A percentile compares a stretch with the other conserved stretches of the same genome.
Evolutionary conservation across 2,888 invertebrate species (phyloP).

Genomic region (Rambutsinella grinnellia): DNA sequence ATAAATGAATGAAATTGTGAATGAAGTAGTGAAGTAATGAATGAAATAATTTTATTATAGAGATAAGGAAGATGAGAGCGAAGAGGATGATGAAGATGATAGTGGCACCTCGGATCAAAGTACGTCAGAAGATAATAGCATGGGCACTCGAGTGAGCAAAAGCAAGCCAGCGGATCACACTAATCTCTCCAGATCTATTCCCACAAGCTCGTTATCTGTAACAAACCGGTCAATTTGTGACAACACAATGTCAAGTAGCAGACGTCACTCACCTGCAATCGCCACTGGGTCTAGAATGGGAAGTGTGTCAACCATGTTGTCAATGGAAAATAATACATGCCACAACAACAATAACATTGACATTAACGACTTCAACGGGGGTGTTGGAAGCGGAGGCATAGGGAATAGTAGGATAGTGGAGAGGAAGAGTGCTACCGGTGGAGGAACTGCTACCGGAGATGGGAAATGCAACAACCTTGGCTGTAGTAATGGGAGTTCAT

Average conservation of each 20-base stretch:
- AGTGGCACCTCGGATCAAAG: slow-evolving; percentile 39
- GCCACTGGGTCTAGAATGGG: slow-evolving; percentile 15
- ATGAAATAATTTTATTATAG: slow-evolving; percentile 10
- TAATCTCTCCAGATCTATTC: background rate
- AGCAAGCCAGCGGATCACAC: slow-evolving; percentile 1
- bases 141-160: slow-evolving; percentile 1
- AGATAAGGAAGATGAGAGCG: slow-evolving; percentile 47
- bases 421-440: background rate
- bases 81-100: slow-evolving; percentile 31
- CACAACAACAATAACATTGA: slow-evolving; percentile 39
- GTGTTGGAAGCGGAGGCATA: background rate
- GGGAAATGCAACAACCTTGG: background rate
- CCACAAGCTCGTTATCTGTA: slow-evolving; percentile 14
- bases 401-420: background rate
- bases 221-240: background rate
- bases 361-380: slow-evolving; percentile 39
- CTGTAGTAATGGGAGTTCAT: background rate
- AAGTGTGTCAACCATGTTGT: slow-evolving; percentile 11
- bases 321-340: slow-evolving; percentile 27
- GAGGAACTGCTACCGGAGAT: background rate
- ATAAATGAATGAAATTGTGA: too few species aligned
- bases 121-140: slow-evolving; percentile 15
- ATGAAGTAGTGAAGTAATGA: too few species aligned
- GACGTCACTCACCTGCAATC: slow-evolving; percentile 25
- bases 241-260: slow-evolving; percentile 25